Conservation (phyloP, 2,888 invertebrate genomes). For the Bursaphelenchus okinawaensis region DNA sequence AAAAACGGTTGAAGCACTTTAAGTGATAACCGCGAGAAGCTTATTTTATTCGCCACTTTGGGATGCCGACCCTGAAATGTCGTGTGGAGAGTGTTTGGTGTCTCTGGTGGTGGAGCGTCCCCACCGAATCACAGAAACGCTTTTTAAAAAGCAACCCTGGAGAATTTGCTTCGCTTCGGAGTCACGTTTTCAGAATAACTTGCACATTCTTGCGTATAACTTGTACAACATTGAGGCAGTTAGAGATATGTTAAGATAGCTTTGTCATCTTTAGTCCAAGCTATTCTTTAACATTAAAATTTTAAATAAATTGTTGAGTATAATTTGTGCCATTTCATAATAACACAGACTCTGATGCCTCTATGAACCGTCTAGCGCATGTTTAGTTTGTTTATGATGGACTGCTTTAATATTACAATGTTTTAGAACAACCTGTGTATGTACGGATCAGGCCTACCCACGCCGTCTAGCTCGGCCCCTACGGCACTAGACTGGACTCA, state of each 20-base stretch:
- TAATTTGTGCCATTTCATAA: no score
- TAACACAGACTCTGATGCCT: no score
- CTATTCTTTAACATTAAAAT: no score
- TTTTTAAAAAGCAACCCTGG: not conserved
- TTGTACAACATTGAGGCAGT: no score
- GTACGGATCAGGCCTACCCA: slow-evolving; percentile 15
- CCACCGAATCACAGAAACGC: not conserved
- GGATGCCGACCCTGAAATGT: not conserved
- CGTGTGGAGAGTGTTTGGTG: not conserved
- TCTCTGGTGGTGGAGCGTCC: not conserved
- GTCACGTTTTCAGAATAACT: not conserved
- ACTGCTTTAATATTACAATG: no score
- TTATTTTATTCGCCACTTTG: not conserved
- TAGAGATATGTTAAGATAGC: no score
- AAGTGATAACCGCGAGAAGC: not conserved
- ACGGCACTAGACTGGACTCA: not conserved
- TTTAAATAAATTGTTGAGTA: no score
- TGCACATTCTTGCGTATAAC: no score
- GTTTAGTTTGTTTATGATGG: no score
- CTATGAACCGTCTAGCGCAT: no score
- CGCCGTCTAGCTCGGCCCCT: slow-evolving; percentile 7
- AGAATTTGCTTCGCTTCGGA: not conserved
- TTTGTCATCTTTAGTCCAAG: no score
- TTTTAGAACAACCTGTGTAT: slow-evolving; percentile 19
- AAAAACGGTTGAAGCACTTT: no score